These are phyloP conservation scores for Molanna angustata DNA, from an alignment of 2,888 invertebrate genomes.

Conservation along the genomic window DNA sequence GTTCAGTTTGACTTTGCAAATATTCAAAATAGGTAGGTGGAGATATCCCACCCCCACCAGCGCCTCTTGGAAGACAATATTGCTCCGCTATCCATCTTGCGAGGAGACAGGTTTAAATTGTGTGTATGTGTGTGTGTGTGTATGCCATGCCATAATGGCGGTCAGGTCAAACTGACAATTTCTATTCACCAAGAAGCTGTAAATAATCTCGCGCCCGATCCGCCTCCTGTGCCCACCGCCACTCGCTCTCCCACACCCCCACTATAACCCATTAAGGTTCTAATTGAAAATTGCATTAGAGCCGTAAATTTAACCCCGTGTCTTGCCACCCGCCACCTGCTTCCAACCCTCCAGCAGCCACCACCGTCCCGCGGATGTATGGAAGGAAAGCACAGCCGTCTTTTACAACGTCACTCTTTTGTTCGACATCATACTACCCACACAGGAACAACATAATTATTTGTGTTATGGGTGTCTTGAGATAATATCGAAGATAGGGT, in stretches of 20 bases:
- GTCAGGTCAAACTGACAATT: conserved; percentile 23
- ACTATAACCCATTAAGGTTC: conserved; percentile 34
- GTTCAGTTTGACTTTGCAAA: background rate
- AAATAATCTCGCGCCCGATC: conserved; percentile 26
- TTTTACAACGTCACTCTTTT: conserved; percentile 20
- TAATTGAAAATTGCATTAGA: conserved; percentile 34
- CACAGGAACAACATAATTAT: too few relatives aligned
- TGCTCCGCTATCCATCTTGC: conserved; percentile 20
- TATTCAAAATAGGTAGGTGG: background rate
- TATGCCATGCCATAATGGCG: conserved; percentile 1
- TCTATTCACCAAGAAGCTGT: conserved; percentile 29
- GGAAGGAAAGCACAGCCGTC: too few relatives aligned
- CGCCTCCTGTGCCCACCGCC: conserved; percentile 9
- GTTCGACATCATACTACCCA: conserved; percentile 23
- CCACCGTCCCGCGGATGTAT: conserved; percentile 6
- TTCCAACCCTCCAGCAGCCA: conserved; percentile 8
- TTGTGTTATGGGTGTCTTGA: too few relatives aligned
- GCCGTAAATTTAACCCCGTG: conserved; percentile 32
- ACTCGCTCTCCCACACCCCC: conserved; percentile 18
- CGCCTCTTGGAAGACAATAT: conserved; percentile 19
- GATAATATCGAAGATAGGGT: too few relatives aligned
- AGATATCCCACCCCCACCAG: too few relatives aligned
- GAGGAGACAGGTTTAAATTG: conserved; percentile 11
- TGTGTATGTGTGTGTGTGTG: background rate
- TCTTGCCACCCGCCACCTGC: conserved; percentile 7